Evolutionary conservation across 2,797 vertebrate species (phyloP).

Genomic region (Chaetophractus vellerosus): DNA sequence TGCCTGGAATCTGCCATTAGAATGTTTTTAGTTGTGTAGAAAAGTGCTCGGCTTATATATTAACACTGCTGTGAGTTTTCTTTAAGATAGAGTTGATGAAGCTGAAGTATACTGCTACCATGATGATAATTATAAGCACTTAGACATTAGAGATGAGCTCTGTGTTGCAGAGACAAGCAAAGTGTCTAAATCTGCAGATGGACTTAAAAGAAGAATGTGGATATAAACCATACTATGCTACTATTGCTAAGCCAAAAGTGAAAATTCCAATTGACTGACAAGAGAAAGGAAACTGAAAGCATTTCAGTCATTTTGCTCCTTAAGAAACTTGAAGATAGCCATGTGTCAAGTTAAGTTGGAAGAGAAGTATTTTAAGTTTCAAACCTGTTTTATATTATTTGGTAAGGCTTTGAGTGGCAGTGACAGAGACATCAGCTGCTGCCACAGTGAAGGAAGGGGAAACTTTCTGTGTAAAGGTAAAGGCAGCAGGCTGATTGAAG

Average conservation of each 20-base stretch:
- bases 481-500: not conserved
- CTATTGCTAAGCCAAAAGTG: not conserved
- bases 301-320: conserved; percentile 19
- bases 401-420: not conserved
- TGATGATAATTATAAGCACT: not conserved
- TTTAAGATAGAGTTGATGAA: not conserved
- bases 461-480: not conserved
- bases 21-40: not conserved
- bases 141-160: not conserved
- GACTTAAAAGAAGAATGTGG: not conserved
- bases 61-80: not conserved
- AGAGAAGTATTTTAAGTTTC: conserved; percentile 54
- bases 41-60: conserved; percentile 11
- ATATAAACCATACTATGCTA: not conserved
- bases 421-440: conserved; percentile 56
- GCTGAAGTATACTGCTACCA: not conserved
- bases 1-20: not conserved
- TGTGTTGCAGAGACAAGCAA: not conserved
- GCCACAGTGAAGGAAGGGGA: conserved; percentile 17
- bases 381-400: conserved; percentile 54
- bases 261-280: not conserved
- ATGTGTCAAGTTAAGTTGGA: not conserved
- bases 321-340: conserved; percentile 9
- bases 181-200: not conserved
- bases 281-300: not conserved